Evolutionary conservation across 2,888 invertebrate species (phyloP).

Genomic region (Amiota communis): DNA sequence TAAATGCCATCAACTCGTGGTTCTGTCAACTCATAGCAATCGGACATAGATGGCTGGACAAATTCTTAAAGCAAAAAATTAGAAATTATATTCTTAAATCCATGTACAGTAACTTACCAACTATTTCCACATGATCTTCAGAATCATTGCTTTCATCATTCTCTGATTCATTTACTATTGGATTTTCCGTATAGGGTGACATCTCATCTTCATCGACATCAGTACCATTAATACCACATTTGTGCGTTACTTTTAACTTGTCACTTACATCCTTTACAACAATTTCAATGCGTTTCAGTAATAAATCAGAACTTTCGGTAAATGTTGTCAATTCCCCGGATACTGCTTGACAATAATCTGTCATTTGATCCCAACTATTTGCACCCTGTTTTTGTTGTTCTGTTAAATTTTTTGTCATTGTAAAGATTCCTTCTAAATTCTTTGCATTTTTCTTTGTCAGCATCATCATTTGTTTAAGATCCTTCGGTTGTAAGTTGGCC

Average conservation of each 20-base stretch:
- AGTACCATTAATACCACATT: not conserved
- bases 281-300: slow-evolving; percentile 67
- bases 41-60: slow-evolving; percentile 63
- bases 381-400: slow-evolving; percentile 53
- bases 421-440: slow-evolving; percentile 65
- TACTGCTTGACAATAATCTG: slow-evolving; percentile 61
- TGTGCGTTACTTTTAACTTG: slow-evolving; percentile 42
- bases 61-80: slow-evolving; percentile 52
- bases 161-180: not conserved
- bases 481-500: slow-evolving; percentile 33
- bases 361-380: slow-evolving; percentile 44
- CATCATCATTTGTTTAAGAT: slow-evolving; percentile 47
- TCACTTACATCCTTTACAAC: slow-evolving; percentile 57
- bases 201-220: not conserved
- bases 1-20: slow-evolving; percentile 73
- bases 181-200: not conserved
- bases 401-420: slow-evolving; percentile 65
- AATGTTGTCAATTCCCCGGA: slow-evolving; percentile 65
- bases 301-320: slow-evolving; percentile 65
- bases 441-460: slow-evolving; percentile 48
- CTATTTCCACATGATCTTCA: slow-evolving; percentile 23
- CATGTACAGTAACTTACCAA: slow-evolving; percentile 33
- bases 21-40: slow-evolving; percentile 72
- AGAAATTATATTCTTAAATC: not conserved
- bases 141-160: not conserved